Evolutionary conservation across 1,140 invertebrate species (phyloP), one percentile per base, ranked within the genome.

Genomic region (Cydia splendana): DNA sequence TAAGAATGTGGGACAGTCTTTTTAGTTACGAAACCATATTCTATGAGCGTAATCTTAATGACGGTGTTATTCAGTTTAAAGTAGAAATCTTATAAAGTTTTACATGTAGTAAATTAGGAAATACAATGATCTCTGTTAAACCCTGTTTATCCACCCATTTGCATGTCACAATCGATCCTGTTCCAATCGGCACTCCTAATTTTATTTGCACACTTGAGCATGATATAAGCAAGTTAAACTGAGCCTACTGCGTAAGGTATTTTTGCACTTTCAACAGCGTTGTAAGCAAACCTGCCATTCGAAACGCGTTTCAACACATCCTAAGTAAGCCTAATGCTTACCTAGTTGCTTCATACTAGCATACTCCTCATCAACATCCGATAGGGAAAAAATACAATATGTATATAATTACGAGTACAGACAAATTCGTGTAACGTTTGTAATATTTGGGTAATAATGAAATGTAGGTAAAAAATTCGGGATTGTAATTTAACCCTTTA

Each of bases 251-350:
- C 57, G 57, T 12, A 24, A 62, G 20, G 57, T 24, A 67, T 67
- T 34, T 65, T 67, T 38, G 65, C 15, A 34, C 65, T 67, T 67
- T 67, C 65, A 67, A 67, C 65, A 67, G 65, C 65, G 65, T 18
- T 30, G 30, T 34, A 34, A 34, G 28, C n/a, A 34, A 38, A 67
- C 24, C 65, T 34, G 65, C 65, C 28, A 62, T 67, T 30, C 30
- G 65, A 30, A 62, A 38, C 65, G 65, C 28, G 30, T 67, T 67
- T 67, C 65, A 18, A 34, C 65, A 67, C 28, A 67, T 67, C 65
- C 65, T 67, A 34, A 67, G 30, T 38, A 38, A 67, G 24, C 13
- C 65, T 65, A 65, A 28, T 65, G 51, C 51, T 53, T 53, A 53
- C 51, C 51, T 62, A 62, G 57, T 62, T 62, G 57, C 57, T 12